These are phyloP conservation scores for Diacarnus erythraeanus DNA, from an alignment of 37 sponge, comb jelly and placozoan species.

Conservation along the genomic window DNA sequence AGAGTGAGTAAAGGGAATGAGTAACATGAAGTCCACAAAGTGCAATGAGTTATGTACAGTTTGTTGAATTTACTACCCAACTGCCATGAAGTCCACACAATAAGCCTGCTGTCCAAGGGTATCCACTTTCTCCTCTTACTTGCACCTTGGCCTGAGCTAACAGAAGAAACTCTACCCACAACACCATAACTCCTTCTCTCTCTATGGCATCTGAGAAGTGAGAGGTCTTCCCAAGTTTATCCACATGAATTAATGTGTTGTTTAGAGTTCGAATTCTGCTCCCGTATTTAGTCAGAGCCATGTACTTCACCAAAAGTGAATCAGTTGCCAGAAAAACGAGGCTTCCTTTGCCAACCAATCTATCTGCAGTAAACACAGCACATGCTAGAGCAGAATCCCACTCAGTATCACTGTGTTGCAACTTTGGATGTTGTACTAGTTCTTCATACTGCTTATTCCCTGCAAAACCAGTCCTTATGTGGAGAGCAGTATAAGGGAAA, in stretches of 20 bases:
- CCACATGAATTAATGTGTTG: conserved; percentile 28
- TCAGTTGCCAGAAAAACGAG: conserved; percentile 39
- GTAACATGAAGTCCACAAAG: background rate
- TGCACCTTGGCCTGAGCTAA: conserved; percentile 12
- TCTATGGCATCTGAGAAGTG: background rate
- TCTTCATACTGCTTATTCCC: background rate
- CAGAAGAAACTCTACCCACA: conserved; percentile 48
- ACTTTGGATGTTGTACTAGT: conserved; percentile 10
- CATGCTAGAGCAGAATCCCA: conserved; percentile 25
- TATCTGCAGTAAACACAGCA: conserved; percentile 19
- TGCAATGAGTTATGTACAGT: background rate
- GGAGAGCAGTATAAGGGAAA: conserved; percentile 13
- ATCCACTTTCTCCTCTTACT: background rate
- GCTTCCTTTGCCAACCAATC: background rate
- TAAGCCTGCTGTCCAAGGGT: background rate
- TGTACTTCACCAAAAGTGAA: conserved; percentile 24
- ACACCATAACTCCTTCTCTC: conserved; percentile 1
- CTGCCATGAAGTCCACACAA: background rate
- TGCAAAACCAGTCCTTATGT: conserved; percentile 52
- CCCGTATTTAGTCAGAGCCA: conserved; percentile 25
- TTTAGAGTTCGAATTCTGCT: conserved; percentile 13
- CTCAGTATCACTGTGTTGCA: background rate
- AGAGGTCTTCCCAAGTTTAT: conserved; percentile 18
- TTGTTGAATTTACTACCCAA: background rate
- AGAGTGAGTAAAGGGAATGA: background rate